These are phyloP conservation scores for Ostrea edulis DNA, from an alignment of 1,140 invertebrate species.

Conservation along the genomic window DNA sequence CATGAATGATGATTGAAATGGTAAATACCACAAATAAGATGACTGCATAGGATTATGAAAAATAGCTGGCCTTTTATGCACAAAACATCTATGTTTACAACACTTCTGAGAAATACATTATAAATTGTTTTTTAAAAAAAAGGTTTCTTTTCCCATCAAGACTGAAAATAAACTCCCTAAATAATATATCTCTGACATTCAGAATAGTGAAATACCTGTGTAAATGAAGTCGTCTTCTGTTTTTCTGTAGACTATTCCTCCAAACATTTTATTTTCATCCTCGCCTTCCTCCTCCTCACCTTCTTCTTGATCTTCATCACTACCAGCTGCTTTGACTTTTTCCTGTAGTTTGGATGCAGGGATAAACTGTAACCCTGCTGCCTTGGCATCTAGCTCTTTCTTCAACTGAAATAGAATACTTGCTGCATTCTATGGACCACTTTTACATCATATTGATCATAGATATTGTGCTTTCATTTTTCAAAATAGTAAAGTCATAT, in stretches of 20 bases:
- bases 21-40: no score
- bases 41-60: no score
- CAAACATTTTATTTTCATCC: constrained; percentile 40
- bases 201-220: constrained; percentile 21
- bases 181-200: not conserved
- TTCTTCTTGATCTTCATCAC: constrained; percentile 18
- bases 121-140: no score
- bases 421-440: not conserved
- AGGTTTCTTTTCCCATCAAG: not conserved
- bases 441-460: not conserved
- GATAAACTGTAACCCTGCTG: constrained; percentile 76
- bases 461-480: not conserved
- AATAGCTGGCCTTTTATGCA: no score
- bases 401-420: constrained; percentile 69
- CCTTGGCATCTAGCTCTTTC: constrained; percentile 72
- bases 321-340: constrained; percentile 54
- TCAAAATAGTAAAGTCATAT: no score
- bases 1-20: not conserved
- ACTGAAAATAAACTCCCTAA: not conserved
- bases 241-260: constrained; percentile 55
- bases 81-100: no score
- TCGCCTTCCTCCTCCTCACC: constrained; percentile 39
- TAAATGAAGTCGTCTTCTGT: constrained; percentile 47
- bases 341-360: constrained; percentile 67
- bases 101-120: no score